phyloP scores from a whole-genome alignment of 2,113 vertebrate species.

The Phocoena phocoena region DNA sequence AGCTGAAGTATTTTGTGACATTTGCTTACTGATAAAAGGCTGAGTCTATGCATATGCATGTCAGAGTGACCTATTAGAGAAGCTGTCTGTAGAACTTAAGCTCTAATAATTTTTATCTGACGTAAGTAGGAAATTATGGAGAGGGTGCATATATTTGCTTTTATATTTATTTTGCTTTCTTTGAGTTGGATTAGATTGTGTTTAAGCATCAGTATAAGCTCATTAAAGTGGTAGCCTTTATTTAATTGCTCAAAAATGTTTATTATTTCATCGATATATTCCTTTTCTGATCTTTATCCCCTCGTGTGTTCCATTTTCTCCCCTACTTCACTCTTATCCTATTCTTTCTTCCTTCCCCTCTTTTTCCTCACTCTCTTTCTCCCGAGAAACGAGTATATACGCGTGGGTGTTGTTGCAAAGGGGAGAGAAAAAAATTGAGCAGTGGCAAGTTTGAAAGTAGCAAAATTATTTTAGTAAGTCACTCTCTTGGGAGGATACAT shows the following conservation, averaged over 20 bases:
- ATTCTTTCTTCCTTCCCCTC: neutral
- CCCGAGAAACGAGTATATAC: constrained; percentile 46
- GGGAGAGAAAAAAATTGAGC: constrained; percentile 77
- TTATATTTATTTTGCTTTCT: constrained; percentile 42
- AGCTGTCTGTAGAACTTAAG: constrained; percentile 1
- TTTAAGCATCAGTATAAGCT: neutral
- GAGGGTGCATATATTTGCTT: neutral
- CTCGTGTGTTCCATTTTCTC: constrained; percentile 29
- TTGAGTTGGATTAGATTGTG: neutral
- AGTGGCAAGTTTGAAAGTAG: constrained; percentile 75
- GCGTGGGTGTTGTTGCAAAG: constrained; percentile 56
- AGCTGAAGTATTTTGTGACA: neutral
- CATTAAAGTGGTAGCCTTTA: neutral
- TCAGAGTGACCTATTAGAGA: neutral
- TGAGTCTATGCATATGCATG: neutral
- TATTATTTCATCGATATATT: neutral
- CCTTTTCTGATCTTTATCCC: constrained; percentile 1
- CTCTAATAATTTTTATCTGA: neutral
- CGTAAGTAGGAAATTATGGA: neutral
- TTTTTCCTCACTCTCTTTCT: neutral
- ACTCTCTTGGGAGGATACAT: constrained; percentile 74
- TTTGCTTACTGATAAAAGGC: neutral
- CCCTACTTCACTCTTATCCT: neutral
- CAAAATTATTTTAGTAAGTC: constrained; percentile 79
- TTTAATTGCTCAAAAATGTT: neutral